Conservation (phyloP, 1,140 invertebrate genomes). For the Microplitis mediator region DNA sequence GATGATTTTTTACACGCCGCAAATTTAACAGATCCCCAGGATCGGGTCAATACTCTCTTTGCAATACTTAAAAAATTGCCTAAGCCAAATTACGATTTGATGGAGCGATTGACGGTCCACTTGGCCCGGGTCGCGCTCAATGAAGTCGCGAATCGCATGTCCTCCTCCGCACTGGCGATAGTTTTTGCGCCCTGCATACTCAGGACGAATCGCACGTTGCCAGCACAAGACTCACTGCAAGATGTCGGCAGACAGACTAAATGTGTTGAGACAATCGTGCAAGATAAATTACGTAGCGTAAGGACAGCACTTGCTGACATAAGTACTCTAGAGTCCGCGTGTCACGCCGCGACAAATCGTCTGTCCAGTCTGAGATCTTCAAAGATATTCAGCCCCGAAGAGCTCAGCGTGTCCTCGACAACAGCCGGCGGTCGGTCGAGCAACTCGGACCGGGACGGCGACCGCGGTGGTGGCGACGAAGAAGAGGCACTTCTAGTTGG, state of each 20-base stretch:
- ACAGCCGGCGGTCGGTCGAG: slow-evolving; percentile 46
- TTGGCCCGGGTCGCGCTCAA: slow-evolving; percentile 85
- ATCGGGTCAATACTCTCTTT: slow-evolving; percentile 82
- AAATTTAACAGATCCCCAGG: slow-evolving; percentile 80
- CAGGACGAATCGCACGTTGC: slow-evolving; percentile 81
- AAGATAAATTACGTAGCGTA: slow-evolving; percentile 78
- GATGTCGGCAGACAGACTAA: slow-evolving; percentile 80
- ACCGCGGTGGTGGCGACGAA: slow-evolving; percentile 63
- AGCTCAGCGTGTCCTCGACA: slow-evolving; percentile 60
- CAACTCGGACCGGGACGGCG: slow-evolving; percentile 49
- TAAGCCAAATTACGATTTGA: slow-evolving; percentile 86
- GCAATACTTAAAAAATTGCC: slow-evolving; percentile 89
- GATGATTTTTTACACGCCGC: slow-evolving; percentile 91
- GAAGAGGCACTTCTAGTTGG: slow-evolving; percentile 74
- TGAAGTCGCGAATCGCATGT: slow-evolving; percentile 92
- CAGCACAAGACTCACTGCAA: slow-evolving; percentile 87
- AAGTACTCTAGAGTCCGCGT: slow-evolving; percentile 82
- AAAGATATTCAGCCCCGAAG: slow-evolving; percentile 73
- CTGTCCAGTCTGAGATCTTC: slow-evolving; percentile 76
- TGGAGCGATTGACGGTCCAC: slow-evolving; percentile 93
- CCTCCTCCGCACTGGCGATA: slow-evolving; percentile 86
- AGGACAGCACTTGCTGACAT: slow-evolving; percentile 85
- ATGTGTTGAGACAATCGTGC: slow-evolving; percentile 87
- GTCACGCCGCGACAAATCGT: slow-evolving; percentile 76
- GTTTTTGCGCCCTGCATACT: slow-evolving; percentile 95